A percentile compares a stretch with the other conserved stretches of the same genome.
These are phyloP conservation scores for Apostichopus japonicus DNA, from an alignment of 35 echinoderm and acorn worm species.

Conservation along the genomic window DNA sequence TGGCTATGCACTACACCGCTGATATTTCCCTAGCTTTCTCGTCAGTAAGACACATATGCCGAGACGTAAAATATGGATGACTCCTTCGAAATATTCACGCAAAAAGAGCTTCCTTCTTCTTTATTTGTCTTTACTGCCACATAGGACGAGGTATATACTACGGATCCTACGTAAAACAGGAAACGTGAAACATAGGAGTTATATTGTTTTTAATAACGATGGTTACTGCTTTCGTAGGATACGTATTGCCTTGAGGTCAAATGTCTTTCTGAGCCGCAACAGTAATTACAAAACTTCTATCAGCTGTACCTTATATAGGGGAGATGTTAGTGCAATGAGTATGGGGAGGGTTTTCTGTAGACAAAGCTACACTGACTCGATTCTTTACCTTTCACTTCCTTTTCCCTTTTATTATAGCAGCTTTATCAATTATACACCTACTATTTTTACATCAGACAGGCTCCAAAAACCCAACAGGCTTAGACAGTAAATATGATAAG, in stretches of 20 bases:
- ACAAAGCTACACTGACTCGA: conserved; percentile 75
- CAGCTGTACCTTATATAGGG: conserved; percentile 76
- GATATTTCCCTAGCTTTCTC: conserved; percentile 74
- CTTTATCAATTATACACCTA: conserved; percentile 63
- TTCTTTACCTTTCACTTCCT: conserved; percentile 88
- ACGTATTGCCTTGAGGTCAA: conserved; percentile 82
- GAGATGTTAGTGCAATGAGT: conserved; percentile 69
- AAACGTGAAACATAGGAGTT: conserved; percentile 78
- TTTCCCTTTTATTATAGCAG: conserved; percentile 74
- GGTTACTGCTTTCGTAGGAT: conserved; percentile 77
- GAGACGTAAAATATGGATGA: conserved; percentile 89
- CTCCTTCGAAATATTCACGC: conserved; percentile 78
- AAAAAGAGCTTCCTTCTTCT: conserved; percentile 80
- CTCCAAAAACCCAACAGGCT: conserved; percentile 74
- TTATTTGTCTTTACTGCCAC: conserved; percentile 83
- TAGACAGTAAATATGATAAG: conserved; percentile 66
- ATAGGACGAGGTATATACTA: conserved; percentile 87
- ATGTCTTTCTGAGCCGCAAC: conserved; percentile 92
- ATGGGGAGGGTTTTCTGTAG: conserved; percentile 82
- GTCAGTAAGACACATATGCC: conserved; percentile 74
- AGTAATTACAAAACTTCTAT: conserved; percentile 81
- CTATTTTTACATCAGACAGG: conserved; percentile 78
- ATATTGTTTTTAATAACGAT: conserved; percentile 66
- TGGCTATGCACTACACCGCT: conserved; percentile 83
- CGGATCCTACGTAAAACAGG: conserved; percentile 66